phyloP scores from a whole-genome alignment of 2,113 vertebrate species.

The Rhizomys pruinosus region DNA sequence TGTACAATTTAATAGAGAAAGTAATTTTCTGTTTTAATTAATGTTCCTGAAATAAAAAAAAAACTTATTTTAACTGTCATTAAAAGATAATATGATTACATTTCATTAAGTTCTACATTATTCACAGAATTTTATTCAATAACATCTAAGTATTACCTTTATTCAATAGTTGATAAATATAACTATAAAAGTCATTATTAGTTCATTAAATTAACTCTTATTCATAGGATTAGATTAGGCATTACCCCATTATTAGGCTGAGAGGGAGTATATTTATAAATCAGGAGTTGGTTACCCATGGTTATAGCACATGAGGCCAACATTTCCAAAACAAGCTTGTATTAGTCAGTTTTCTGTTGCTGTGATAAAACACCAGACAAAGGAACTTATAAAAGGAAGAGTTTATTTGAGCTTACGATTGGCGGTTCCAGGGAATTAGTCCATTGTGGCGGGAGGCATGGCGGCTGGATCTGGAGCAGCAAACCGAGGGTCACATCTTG shows the following conservation, averaged over 20 bases:
- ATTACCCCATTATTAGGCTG: conserved; percentile 1
- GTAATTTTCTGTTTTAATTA: conserved; percentile 48
- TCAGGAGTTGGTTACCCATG: background rate
- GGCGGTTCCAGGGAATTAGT: too few species aligned
- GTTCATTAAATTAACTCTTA: conserved; percentile 22
- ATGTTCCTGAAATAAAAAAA: background rate
- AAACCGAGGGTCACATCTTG: too few species aligned
- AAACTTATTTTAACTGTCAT: background rate
- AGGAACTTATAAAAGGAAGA: too few species aligned
- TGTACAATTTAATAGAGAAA: conserved; percentile 2
- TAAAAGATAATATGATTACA: conserved; percentile 1
- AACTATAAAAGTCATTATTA: background rate
- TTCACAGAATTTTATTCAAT: conserved; percentile 44
- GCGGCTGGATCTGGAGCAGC: too few species aligned
- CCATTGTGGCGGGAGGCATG: too few species aligned
- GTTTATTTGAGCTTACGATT: too few species aligned
- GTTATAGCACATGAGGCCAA: too few species aligned
- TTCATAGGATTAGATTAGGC: background rate
- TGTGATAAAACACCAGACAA: too few species aligned
- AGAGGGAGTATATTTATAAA: background rate
- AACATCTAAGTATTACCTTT: background rate
- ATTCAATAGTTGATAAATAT: background rate
- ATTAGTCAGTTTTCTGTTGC: too few species aligned
- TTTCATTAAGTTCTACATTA: conserved; percentile 48
- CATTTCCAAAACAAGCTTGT: background rate